phyloP scores from a whole-genome alignment of 2,888 invertebrate species.

The Drosophila anomalata region DNA sequence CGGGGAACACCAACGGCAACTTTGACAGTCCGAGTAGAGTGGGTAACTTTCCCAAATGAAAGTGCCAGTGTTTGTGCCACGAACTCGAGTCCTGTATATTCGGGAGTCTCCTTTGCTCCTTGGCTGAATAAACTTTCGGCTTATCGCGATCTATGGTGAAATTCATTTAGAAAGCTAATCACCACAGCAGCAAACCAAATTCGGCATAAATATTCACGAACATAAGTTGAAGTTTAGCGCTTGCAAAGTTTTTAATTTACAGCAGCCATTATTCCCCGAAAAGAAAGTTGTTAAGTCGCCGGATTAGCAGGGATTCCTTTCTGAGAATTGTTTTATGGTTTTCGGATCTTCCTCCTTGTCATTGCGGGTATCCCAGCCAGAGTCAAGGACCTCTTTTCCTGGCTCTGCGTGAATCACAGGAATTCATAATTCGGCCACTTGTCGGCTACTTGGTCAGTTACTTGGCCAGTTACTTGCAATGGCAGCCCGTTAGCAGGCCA shows the following conservation, averaged over 20 bases:
- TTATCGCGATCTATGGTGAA: slow-evolving; percentile 42
- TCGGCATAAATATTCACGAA: slow-evolving; percentile 20
- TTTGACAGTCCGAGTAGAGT: slow-evolving; percentile 11
- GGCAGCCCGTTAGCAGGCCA: slow-evolving; percentile 29
- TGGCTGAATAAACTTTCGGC: slow-evolving; percentile 19
- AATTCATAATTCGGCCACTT: slow-evolving; percentile 34
- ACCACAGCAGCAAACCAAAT: slow-evolving; percentile 27
- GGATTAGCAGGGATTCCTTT: slow-evolving; percentile 6
- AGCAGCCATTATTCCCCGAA: slow-evolving; percentile 14
- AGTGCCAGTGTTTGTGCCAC: slow-evolving; percentile 16
- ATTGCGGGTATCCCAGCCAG: not conserved
- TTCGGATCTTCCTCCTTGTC: slow-evolving; percentile 17
- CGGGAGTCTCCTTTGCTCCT: not conserved
- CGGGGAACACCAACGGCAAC: slow-evolving; percentile 15
- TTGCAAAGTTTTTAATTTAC: slow-evolving; percentile 22
- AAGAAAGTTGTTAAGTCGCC: slow-evolving; percentile 21
- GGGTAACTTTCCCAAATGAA: slow-evolving; percentile 28
- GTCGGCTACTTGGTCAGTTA: slow-evolving; percentile 13
- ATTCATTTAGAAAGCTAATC: slow-evolving; percentile 40
- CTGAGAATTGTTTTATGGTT: slow-evolving; percentile 13
- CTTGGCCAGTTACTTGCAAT: slow-evolving; percentile 36
- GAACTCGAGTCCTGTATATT: not conserved
- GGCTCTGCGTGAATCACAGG: slow-evolving; percentile 7
- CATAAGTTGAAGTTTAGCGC: slow-evolving; percentile 24
- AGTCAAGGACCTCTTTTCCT: not conserved